Percentiles rank a stretch among this genome's conserved stretches.
These are phyloP conservation scores for Eumacrocentrus americanus DNA, from an alignment of 2,888 invertebrate genomes.

Conservation along the genomic window DNA sequence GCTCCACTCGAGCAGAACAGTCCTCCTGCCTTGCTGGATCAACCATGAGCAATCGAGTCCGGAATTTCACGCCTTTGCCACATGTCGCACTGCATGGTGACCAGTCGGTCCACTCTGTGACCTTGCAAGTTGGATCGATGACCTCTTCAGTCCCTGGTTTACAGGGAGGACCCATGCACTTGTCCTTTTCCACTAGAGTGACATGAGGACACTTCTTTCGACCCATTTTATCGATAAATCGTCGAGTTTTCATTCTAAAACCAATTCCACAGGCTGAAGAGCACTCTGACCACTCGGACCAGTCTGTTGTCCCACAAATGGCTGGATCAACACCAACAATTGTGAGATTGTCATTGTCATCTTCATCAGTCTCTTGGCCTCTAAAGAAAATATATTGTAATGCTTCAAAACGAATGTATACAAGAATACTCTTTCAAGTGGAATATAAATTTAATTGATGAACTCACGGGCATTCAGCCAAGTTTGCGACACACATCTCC, in stretches of 20 bases:
- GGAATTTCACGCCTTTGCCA: conserved; percentile 77
- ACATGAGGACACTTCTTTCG: conserved; percentile 83
- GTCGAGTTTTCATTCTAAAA: conserved; percentile 75
- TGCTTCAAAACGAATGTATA: conserved; percentile 6
- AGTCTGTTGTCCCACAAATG: conserved; percentile 73
- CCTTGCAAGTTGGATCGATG: conserved; percentile 71
- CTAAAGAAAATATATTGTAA: conserved; percentile 27
- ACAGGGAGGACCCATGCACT: conserved; percentile 78
- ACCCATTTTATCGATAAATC: conserved; percentile 73
- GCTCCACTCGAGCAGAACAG: conserved; percentile 73
- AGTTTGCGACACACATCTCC: conserved; percentile 86
- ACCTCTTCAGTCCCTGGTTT: conserved; percentile 64
- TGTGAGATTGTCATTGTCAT: conserved; percentile 42
- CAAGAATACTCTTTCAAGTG: no score
- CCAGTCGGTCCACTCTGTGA: conserved; percentile 92
- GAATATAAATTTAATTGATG: no score
- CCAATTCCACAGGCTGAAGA: conserved; percentile 85
- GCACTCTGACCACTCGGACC: conserved; percentile 86
- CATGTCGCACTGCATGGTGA: conserved; percentile 90
- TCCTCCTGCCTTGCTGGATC: conserved; percentile 70
- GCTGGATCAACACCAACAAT: conserved; percentile 55
- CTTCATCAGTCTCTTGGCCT: conserved; percentile 53
- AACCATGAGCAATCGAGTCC: conserved; percentile 75
- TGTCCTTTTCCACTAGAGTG: conserved; percentile 77
- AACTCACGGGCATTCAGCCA: conserved; percentile 77